Percentiles rank a stretch among this genome's conserved stretches.
Evolutionary conservation across 2,797 vertebrate species (phyloP).

Genomic region (Etheostoma perlongum): DNA sequence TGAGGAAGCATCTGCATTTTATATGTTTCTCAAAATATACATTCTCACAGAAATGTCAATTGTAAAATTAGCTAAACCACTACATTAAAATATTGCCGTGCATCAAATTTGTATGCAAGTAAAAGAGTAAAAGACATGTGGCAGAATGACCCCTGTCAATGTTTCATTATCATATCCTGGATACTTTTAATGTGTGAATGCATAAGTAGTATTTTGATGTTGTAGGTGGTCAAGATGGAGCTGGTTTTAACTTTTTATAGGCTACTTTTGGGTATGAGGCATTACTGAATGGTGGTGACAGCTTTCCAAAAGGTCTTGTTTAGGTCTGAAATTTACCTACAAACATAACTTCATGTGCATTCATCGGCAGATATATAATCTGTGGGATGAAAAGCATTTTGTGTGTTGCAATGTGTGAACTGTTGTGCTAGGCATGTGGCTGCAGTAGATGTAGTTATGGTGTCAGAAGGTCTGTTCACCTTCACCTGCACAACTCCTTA

Average conservation of each 20-base stretch:
- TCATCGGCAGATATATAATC: background rate
- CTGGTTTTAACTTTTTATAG: too few relatives aligned
- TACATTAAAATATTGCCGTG: background rate
- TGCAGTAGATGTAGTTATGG: conserved; percentile 54
- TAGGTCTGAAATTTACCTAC: conserved; percentile 9
- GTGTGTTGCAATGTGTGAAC: conserved; percentile 29
- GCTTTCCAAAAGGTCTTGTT: conserved; percentile 10
- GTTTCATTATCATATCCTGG: too few relatives aligned
- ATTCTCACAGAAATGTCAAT: too few relatives aligned
- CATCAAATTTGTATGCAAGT: background rate
- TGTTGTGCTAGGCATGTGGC: conserved; percentile 44
- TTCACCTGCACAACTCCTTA: conserved; percentile 40
- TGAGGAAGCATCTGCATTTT: too few relatives aligned
- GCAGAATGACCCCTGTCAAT: too few relatives aligned
- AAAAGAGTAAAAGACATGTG: too few relatives aligned
- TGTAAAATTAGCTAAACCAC: background rate
- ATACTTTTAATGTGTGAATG: too few relatives aligned
- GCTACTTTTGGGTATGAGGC: background rate
- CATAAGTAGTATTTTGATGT: background rate
- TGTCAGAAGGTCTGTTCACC: conserved; percentile 55
- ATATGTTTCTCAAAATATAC: too few relatives aligned
- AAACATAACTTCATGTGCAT: conserved; percentile 2
- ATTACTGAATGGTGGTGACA: too few relatives aligned
- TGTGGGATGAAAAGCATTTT: conserved; percentile 12
- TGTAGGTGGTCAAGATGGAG: background rate